Evolutionary conservation across 2,113 vertebrate genomes (phyloP).

Genomic region (Aramus guarauna): DNA sequence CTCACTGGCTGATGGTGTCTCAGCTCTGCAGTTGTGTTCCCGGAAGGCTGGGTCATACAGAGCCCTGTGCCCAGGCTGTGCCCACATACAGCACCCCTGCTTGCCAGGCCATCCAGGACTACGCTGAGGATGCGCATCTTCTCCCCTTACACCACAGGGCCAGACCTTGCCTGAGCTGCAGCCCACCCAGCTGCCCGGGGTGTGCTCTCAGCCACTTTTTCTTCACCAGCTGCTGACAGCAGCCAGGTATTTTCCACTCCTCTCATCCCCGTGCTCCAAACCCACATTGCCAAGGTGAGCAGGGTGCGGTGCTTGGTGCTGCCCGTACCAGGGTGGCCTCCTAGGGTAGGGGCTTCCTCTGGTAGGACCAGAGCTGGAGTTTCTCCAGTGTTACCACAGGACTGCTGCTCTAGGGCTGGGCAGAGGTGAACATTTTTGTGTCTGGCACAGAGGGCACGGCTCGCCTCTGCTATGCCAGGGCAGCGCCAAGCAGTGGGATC

Average conservation of each 20-base stretch:
- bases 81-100: background rate
- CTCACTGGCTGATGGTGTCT: background rate
- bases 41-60: background rate
- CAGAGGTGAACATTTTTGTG: background rate
- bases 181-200: background rate
- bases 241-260: background rate
- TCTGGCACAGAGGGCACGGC: background rate
- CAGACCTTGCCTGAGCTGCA: background rate
- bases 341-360: background rate
- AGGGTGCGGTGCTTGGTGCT: background rate
- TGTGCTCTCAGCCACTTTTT: background rate
- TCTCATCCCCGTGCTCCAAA: background rate
- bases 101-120: background rate
- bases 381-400: rapidly evolving
- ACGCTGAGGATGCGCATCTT: background rate
- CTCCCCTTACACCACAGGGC: background rate
- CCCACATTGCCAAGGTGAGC: background rate
- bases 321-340: background rate
- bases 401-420: background rate
- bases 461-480: background rate
- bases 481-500: background rate
- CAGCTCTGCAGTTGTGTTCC: background rate
- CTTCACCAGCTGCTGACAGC: background rate
- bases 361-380: background rate
- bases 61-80: background rate